Base-by-base conservation (phyloP, 2,113 vertebrate species). In the Columbina picui region DNA sequence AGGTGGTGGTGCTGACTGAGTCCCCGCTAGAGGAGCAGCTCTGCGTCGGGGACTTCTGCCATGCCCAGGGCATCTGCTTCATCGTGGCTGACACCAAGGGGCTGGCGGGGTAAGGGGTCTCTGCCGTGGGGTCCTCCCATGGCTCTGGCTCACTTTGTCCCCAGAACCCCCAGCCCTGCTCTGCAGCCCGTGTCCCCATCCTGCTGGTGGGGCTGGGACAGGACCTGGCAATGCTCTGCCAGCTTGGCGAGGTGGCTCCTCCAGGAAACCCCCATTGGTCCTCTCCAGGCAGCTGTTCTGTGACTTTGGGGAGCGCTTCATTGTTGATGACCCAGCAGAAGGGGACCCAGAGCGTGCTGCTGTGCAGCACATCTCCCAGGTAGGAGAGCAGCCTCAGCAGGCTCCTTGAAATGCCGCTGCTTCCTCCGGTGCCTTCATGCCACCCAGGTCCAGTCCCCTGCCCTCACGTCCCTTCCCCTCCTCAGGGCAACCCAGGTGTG, bases 1-100 rank as follows among this genome's bases (percentile, higher is more conserved):
- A 99, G 99, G 99, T 99, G 79, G 99, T 99, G 86, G 98, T 99
- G 80, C 98, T 99, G 86, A 99, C 99, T 0, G 94, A 98, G 75
- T 98, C 98, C 1, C 85, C 96, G 0, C 97, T 99, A 93, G 98
- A 99, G 60, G 99, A 99, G 76, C 99, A 99, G 97, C 97, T 97
- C 68, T 80, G 11, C 4, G 5, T 99, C 15, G 98, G 98, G 25
- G 67, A 96, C 9, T 97, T 98, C 56, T 99, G 99, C 96, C 99
- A 98, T 75, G 81, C 92, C 14, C 87, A 7, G 1, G 80, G 96
- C 64, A 97, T 99, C 89, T 97, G 90, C 94, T 98, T 99, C 50
- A 96, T 99, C 30, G 98, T 99, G 41, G 99, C 98, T 7, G 98
- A 99, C 30, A 96, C 98, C 60, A 98, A 97, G 91, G 99, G 99